A percentile compares a stretch with the other conserved stretches of the same genome.
Evolutionary conservation across 2,113 vertebrate species (phyloP).

Genomic region (Myocastor coypus): DNA sequence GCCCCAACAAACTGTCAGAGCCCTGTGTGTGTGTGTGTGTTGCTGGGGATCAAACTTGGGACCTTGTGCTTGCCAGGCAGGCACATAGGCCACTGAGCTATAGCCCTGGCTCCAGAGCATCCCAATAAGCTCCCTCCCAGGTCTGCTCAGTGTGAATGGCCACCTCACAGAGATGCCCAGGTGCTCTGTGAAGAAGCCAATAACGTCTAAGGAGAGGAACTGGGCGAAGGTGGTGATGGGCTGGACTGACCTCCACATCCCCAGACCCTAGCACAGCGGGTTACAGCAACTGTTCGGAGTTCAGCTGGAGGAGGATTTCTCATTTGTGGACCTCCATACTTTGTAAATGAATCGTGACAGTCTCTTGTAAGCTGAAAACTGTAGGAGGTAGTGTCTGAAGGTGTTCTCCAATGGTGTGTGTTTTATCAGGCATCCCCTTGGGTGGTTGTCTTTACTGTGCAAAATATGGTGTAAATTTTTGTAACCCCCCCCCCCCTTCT

Average conservation of each 20-base stretch:
- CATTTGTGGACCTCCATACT: background rate
- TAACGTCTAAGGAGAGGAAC: background rate
- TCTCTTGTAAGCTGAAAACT: background rate
- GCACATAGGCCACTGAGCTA: too few relatives aligned
- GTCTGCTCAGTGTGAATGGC: background rate
- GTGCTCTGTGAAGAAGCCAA: background rate
- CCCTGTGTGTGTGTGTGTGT: too few relatives aligned
- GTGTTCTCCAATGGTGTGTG: background rate
- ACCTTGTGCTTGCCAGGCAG: too few relatives aligned
- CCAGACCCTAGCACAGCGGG: accelerated
- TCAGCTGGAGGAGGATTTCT: background rate
- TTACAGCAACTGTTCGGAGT: background rate
- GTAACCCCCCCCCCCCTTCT: background rate
- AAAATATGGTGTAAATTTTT: background rate
- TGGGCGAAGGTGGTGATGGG: background rate
- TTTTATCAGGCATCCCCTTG: background rate
- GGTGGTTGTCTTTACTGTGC: background rate
- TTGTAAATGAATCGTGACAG: background rate
- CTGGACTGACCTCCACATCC: background rate
- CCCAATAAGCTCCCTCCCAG: background rate
- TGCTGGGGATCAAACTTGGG: too few relatives aligned
- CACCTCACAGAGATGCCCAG: background rate
- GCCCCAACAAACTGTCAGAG: background rate
- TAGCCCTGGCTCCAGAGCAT: background rate
- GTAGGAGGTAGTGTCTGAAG: background rate